A percentile compares a stretch with the other conserved stretches of the same genome.
Conservation (phyloP, 2,888 invertebrate genomes). For the Lamellibrachia columna region DNA sequence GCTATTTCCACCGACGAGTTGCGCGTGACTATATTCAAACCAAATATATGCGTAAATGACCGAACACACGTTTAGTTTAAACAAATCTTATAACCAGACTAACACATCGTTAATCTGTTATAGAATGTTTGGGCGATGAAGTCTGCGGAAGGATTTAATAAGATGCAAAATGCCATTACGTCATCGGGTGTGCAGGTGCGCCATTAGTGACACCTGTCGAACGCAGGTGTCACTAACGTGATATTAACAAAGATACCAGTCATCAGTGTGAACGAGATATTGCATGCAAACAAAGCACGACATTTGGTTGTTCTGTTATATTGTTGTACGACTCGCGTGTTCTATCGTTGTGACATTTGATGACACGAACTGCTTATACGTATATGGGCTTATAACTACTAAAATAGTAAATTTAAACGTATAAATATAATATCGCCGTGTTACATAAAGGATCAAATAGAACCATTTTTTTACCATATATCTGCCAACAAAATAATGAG, state of each 20-base stretch:
- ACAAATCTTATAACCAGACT: neutral
- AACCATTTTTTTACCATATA: too few relatives aligned
- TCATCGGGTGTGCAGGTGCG: slow-evolving; percentile 5
- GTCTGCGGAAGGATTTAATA: neutral
- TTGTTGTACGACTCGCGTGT: neutral
- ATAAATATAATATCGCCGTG: too few relatives aligned
- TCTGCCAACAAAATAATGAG: too few relatives aligned
- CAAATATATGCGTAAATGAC: neutral
- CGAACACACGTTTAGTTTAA: neutral
- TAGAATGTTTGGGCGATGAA: neutral
- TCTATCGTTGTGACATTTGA: neutral
- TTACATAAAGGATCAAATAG: too few relatives aligned
- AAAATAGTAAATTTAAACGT: too few relatives aligned
- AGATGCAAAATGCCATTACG: neutral
- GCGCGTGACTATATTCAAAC: neutral
- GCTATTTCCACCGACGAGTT: neutral
- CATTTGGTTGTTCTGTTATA: neutral
- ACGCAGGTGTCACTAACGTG: neutral
- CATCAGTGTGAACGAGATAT: neutral
- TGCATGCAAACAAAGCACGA: neutral
- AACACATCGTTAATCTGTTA: neutral
- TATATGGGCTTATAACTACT: neutral
- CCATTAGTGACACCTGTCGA: slow-evolving; percentile 10
- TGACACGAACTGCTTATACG: neutral
- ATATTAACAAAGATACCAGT: neutral